These are phyloP conservation scores for Bactericera cockerelli DNA, from an alignment of 1,140 invertebrate genomes.

Conservation along the genomic window DNA sequence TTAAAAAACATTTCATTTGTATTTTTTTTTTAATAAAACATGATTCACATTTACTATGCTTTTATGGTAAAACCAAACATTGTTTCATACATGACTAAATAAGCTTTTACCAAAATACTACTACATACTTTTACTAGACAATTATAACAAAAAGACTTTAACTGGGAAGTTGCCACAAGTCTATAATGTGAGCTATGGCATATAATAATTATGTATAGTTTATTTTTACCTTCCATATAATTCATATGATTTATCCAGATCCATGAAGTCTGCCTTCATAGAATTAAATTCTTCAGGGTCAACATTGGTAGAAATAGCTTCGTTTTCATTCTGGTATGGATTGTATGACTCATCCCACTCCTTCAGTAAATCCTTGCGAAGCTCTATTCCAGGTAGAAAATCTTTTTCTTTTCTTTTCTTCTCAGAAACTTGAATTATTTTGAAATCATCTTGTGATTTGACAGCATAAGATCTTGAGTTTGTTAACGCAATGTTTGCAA, in stretches of 20 bases:
- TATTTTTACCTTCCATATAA: conserved; percentile 3
- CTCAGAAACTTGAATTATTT: neutral
- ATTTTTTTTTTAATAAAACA: too few species aligned
- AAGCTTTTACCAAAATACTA: too few species aligned
- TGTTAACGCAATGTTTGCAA: neutral
- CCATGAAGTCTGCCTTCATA: neutral
- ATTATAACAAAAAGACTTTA: too few species aligned
- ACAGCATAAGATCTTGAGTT: neutral
- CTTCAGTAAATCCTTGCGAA: neutral
- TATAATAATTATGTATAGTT: too few species aligned
- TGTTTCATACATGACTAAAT: too few species aligned
- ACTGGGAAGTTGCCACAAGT: too few species aligned
- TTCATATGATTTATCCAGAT: neutral
- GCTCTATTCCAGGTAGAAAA: neutral
- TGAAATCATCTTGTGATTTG: neutral
- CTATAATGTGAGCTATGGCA: too few species aligned
- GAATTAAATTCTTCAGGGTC: neutral
- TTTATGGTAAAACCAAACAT: too few species aligned
- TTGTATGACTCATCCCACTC: neutral
- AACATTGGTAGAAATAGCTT: neutral
- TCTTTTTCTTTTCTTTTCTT: neutral
- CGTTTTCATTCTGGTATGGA: neutral
- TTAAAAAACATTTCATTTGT: too few species aligned
- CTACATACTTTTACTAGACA: too few species aligned
- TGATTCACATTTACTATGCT: too few species aligned